Conservation (phyloP, 2,888 invertebrate genomes). For the Amphimallon solstitiale region DNA sequence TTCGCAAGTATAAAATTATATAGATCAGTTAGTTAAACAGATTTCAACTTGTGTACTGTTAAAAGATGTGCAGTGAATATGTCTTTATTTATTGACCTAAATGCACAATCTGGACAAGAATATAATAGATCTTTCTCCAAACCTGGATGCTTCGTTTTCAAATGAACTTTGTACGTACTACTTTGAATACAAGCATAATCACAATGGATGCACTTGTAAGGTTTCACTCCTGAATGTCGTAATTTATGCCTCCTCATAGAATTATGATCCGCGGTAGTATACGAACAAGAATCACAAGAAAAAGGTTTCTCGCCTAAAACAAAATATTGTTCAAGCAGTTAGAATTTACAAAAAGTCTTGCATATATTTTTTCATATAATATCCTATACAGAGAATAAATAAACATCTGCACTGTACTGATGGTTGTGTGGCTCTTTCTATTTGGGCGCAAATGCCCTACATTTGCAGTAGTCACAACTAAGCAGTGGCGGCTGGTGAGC, state of each 20-base stretch:
- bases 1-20: neutral
- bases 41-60: slow-evolving; percentile 60
- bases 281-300: slow-evolving; percentile 77
- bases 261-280: slow-evolving; percentile 82
- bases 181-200: slow-evolving; percentile 84
- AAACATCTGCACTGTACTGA: too few species aligned
- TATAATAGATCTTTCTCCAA: slow-evolving; percentile 71
- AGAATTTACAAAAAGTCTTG: too few species aligned
- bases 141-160: slow-evolving; percentile 82
- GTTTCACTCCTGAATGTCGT: slow-evolving; percentile 78
- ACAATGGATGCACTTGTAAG: slow-evolving; percentile 83
- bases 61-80: slow-evolving; percentile 69
- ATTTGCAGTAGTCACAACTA: too few species aligned
- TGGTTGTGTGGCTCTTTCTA: too few species aligned
- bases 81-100: slow-evolving; percentile 72
- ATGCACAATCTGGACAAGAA: slow-evolving; percentile 71
- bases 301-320: slow-evolving; percentile 79
- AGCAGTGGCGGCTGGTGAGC: too few species aligned
- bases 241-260: slow-evolving; percentile 82
- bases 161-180: slow-evolving; percentile 79
- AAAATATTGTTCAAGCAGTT: too few species aligned
- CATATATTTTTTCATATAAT: too few species aligned
- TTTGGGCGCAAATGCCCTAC: too few species aligned
- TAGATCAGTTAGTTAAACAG: neutral
- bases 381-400: too few species aligned